Evolutionary conservation across 2,888 invertebrate species (phyloP).

Genomic region (Sinhomidia bicolor): DNA sequence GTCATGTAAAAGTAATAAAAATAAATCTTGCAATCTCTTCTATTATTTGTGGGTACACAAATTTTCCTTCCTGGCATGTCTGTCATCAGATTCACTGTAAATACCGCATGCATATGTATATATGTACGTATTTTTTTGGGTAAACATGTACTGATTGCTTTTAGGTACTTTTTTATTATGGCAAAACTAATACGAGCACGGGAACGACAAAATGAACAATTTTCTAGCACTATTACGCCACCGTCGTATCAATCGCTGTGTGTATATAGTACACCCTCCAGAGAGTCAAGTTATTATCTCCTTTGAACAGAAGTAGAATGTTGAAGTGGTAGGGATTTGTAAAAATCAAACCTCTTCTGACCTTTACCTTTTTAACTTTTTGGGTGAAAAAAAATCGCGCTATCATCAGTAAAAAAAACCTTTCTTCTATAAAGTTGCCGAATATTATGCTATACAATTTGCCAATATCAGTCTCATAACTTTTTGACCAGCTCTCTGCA

Average conservation of each 20-base stretch:
- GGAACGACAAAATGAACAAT: background rate
- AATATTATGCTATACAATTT: background rate
- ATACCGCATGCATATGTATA: background rate
- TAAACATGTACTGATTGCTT: background rate
- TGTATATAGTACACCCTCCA: background rate
- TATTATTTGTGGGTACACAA: conserved; percentile 7
- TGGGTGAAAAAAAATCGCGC: background rate
- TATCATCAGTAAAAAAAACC: background rate
- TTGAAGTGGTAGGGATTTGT: background rate
- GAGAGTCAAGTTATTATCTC: background rate
- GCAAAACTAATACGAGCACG: background rate
- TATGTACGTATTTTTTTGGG: background rate
- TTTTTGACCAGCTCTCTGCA: background rate
- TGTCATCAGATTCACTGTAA: background rate
- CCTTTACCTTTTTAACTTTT: conserved; percentile 36
- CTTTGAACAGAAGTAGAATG: background rate
- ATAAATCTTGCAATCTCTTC: conserved; percentile 32
- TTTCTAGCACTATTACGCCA: background rate
- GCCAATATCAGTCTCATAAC: conserved; percentile 1
- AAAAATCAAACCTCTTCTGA: conserved; percentile 23
- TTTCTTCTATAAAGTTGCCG: background rate
- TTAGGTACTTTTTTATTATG: background rate
- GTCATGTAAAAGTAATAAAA: conserved; percentile 37
- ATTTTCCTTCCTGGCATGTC: background rate
- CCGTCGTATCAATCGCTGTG: background rate